Percentiles rank a stretch among this genome's conserved stretches.
These are phyloP conservation scores for Nothoprocta perdicaria DNA, from an alignment of 2,113 vertebrate genomes.

Conservation along the genomic window DNA sequence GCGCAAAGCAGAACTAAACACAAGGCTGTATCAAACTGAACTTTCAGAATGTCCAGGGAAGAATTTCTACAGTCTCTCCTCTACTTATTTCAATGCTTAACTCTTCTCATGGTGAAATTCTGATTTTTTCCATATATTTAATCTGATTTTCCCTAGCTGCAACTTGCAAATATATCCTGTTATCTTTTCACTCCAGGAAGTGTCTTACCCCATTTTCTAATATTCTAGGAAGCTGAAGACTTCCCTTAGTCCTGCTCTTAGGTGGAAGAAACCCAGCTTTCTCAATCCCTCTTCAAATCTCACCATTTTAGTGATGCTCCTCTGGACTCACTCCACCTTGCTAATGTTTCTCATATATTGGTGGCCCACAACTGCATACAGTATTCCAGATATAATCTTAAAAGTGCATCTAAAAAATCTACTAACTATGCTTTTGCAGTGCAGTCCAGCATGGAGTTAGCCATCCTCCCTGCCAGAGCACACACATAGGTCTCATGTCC, in stretches of 20 bases:
- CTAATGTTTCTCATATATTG: not conserved
- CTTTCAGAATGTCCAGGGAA: not conserved
- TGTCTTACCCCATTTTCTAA: not conserved
- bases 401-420: not conserved
- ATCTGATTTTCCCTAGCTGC: not conserved
- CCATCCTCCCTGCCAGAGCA: not conserved
- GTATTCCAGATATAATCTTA: not conserved
- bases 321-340: not conserved
- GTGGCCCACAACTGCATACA: not conserved
- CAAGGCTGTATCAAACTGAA: not conserved
- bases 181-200: not conserved
- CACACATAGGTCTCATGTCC: not conserved
- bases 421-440: not conserved
- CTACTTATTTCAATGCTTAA: not conserved
- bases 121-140: not conserved
- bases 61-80: not conserved
- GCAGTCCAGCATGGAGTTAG: not conserved
- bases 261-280: not conserved
- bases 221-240: not conserved
- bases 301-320: not conserved
- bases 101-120: not conserved
- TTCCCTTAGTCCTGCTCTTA: not conserved
- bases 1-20: not conserved
- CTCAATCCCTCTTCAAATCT: not conserved
- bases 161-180: not conserved